Base-by-base conservation (phyloP, 2,888 invertebrate species). In the Scaptomyza caliginosa region DNA sequence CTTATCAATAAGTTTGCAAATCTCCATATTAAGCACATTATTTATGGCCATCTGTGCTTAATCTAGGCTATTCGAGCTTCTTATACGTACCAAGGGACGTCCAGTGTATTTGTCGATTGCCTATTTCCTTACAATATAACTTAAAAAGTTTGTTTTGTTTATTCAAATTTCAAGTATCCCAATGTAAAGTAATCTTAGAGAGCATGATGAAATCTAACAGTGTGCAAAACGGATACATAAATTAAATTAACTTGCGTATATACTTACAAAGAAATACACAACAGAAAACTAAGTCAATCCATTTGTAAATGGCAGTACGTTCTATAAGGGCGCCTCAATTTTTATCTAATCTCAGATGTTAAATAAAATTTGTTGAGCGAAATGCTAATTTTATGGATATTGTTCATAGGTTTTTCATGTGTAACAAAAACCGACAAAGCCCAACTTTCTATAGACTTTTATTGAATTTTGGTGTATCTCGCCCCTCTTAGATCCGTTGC, bases 301-400 rank as follows among this genome's bases (percentile, higher is more conserved):
- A 43, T 11, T 38, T 40, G 34, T 10, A 23, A 49, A 28, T 4
- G 24, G 13, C 30, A 10, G 42, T 16, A 49, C 32, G 23, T 38
- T 51, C 38, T 21, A 19, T 70, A 0, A 24, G 32, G 7, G 60
- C 56, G 60, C 34, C 65, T 58, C 63, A 68, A 69, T 81, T 74
- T 74, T 78, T 57, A 78, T 78, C 78, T 78, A 74, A 78, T 78
- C 78, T 81, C 42, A 72, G 72, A 67, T 71, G 71, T 78, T 76
- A 57, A 70, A 77, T 70, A 74, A 76, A 75, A 67, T 65, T 70
- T 74, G 74, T 70, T 42, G 55, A 70, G 57, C 38, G 50, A 77
- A 71, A 76, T 76, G 76, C 76, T 76, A 76, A 77, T 77, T 77
- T 77, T 63, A 77, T 78, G 74, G 67, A 65, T 66, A 60, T 67